These are phyloP conservation scores for Stichopus chloronotus DNA, from an alignment of 35 echinoderm and acorn worm species.

Conservation along the genomic window DNA sequence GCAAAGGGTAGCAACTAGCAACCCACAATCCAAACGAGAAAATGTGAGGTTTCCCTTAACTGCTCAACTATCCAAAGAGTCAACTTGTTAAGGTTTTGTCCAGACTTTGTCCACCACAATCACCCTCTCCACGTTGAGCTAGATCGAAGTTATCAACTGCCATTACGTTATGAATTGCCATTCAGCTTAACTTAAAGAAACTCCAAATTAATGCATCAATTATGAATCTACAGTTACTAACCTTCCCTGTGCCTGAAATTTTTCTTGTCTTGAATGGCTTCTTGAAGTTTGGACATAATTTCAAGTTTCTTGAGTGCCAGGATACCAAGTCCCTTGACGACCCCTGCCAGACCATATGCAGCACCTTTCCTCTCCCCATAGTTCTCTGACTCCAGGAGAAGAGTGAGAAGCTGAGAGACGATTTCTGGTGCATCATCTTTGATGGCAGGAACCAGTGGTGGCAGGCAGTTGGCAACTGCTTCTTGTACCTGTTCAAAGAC, in stretches of 20 bases:
- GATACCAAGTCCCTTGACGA: slow-evolving; percentile 96
- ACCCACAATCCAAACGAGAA: too few relatives aligned
- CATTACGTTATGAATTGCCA: too few relatives aligned
- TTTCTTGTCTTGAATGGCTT: slow-evolving; percentile 98
- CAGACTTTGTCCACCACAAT: too few relatives aligned
- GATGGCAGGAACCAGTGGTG: slow-evolving; percentile 97
- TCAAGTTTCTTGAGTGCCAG: slow-evolving; percentile 90
- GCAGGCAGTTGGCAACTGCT: slow-evolving; percentile 95
- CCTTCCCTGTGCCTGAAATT: slow-evolving; percentile 93
- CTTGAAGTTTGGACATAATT: slow-evolving; percentile 87
- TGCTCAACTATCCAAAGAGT: too few relatives aligned
- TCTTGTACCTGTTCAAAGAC: slow-evolving; percentile 82
- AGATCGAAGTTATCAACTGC: too few relatives aligned
- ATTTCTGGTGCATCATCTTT: slow-evolving; percentile 87
- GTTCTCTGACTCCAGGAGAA: slow-evolving; percentile 91
- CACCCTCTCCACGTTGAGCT: too few relatives aligned
- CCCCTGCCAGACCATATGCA: slow-evolving; percentile 92
- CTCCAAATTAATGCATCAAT: too few relatives aligned
- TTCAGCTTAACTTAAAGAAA: too few relatives aligned
- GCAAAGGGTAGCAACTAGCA: too few relatives aligned
- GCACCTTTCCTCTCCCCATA: slow-evolving; percentile 95
- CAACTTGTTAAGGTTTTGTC: too few relatives aligned
- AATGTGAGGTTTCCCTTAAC: too few relatives aligned
- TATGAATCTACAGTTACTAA: background rate
- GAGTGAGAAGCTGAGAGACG: slow-evolving; percentile 74